Conservation (phyloP, 2,797 vertebrate species). For the Pseudomugil gertrudae region DNA sequence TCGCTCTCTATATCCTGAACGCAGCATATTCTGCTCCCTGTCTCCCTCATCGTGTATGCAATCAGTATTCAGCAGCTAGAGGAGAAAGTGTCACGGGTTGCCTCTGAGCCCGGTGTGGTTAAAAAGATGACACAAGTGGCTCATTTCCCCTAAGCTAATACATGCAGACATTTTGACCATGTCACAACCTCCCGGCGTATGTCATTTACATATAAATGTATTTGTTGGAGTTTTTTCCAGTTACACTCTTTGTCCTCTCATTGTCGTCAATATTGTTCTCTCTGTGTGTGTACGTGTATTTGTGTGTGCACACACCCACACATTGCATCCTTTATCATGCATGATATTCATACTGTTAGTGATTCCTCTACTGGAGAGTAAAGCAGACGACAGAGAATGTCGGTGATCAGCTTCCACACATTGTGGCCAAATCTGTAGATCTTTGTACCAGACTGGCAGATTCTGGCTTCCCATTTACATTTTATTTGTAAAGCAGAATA, state of each 20-base stretch:
- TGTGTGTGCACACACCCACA: neutral
- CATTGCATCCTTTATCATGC: neutral
- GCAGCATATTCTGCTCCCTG: constrained; percentile 7
- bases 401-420: constrained; percentile 11
- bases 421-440: neutral
- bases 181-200: constrained; percentile 6
- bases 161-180: constrained; percentile 42
- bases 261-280: neutral
- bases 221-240: constrained; percentile 4
- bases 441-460: neutral
- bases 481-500: neutral
- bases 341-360: neutral
- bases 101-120: constrained; percentile 40
- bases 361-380: constrained; percentile 16
- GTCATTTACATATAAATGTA: constrained; percentile 28
- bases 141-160: constrained; percentile 41
- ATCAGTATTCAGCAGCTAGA: constrained; percentile 55
- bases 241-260: constrained; percentile 2
- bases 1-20: constrained; percentile 9
- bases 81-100: constrained; percentile 46
- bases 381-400: constrained; percentile 22
- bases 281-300: neutral
- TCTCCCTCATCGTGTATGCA: constrained; percentile 17
- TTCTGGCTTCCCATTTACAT: neutral
- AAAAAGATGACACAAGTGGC: constrained; percentile 37